Conservation (phyloP, 2,888 invertebrate species). For the Mesochorus sp. region DNA sequence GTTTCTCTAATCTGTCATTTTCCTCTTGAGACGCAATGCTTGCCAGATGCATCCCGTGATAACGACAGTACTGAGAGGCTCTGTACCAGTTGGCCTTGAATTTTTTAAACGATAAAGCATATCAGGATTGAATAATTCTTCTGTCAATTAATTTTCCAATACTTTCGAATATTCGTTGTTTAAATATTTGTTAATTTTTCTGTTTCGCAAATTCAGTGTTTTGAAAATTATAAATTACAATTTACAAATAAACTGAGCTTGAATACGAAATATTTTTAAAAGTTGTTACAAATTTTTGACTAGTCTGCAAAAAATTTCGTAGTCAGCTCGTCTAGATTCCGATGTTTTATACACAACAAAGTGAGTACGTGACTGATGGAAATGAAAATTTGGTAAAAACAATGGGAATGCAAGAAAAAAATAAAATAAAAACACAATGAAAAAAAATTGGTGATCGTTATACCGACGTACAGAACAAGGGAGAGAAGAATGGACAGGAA, state of each 20-base stretch:
- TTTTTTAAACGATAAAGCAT: background rate
- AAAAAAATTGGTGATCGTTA: background rate
- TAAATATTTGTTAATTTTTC: too few species aligned
- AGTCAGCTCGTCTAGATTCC: conserved; percentile 28
- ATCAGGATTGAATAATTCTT: background rate
- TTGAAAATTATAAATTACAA: too few species aligned
- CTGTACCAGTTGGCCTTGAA: conserved; percentile 96
- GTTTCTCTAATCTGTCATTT: conserved; percentile 94
- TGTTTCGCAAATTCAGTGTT: too few species aligned
- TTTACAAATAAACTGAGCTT: too few species aligned
- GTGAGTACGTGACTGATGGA: background rate
- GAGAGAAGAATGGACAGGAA: background rate
- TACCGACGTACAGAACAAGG: background rate
- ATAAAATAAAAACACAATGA: conserved; percentile 1
- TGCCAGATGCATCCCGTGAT: conserved; percentile 96
- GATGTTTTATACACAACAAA: conserved; percentile 50
- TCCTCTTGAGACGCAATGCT: conserved; percentile 95
- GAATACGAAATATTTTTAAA: too few species aligned
- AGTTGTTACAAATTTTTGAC: conserved; percentile 25
- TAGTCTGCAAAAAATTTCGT: conserved; percentile 22
- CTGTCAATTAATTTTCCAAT: background rate
- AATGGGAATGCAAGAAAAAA: conserved; percentile 1
- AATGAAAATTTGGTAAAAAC: conserved; percentile 2
- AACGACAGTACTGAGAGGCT: conserved; percentile 95
- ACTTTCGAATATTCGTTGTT: too few species aligned